phyloP scores from a whole-genome alignment of 2,888 invertebrate species.

The Argynnis bischoffii region DNA sequence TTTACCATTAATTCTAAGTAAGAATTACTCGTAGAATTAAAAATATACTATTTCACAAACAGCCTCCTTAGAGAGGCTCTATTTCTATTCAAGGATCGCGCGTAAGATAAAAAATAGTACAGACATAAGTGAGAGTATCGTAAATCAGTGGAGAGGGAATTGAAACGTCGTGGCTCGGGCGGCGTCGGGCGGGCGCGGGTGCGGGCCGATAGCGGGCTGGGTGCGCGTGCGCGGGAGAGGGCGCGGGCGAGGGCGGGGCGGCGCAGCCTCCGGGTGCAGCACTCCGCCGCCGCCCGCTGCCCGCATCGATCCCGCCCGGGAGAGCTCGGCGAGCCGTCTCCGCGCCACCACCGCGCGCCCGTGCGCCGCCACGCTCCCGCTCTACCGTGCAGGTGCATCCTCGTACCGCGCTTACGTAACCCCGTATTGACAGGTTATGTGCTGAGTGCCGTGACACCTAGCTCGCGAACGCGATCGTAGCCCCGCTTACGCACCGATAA shows the following conservation, averaged over 20 bases:
- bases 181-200: constrained; percentile 41
- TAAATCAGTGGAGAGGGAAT: constrained; percentile 73
- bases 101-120: constrained; percentile 45
- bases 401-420: constrained; percentile 64
- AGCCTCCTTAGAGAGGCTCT: neutral
- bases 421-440: constrained; percentile 67
- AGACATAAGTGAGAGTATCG: constrained; percentile 50
- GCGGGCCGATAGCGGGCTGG: constrained; percentile 37
- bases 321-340: constrained; percentile 58
- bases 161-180: constrained; percentile 58
- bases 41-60: neutral
- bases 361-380: constrained; percentile 50
- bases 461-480: constrained; percentile 17
- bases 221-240: constrained; percentile 45
- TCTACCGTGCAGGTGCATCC: constrained; percentile 56
- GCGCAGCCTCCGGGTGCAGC: constrained; percentile 69
- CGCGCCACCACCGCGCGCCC: constrained; percentile 55
- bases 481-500: constrained; percentile 26
- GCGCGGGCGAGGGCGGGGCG: constrained; percentile 46
- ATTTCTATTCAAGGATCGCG: constrained; percentile 36
- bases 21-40: neutral
- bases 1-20: no score
- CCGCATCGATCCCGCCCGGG: constrained; percentile 79
- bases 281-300: constrained; percentile 81
- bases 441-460: constrained; percentile 45